phyloP scores from a whole-genome alignment of 2,797 vertebrate genomes.

The Sebastes ruberrimus region DNA sequence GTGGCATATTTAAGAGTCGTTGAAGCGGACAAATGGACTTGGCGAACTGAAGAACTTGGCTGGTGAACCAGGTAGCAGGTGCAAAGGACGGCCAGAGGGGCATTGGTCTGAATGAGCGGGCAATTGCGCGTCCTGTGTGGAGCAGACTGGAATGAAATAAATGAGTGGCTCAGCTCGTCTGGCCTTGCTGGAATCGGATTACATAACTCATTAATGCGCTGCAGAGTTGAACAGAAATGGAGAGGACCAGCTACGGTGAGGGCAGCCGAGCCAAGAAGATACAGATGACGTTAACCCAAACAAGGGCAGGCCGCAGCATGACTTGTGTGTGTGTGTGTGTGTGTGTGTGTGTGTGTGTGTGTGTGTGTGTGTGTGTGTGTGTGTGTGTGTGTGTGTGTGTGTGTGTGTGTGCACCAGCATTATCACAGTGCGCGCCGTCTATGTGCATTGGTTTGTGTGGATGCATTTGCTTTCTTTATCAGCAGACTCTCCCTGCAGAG shows the following conservation, averaged over 20 bases:
- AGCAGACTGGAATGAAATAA: constrained; percentile 50
- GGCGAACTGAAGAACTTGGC: constrained; percentile 42
- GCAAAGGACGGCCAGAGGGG: constrained; percentile 47
- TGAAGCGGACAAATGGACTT: constrained; percentile 60
- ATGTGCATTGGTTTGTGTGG: background rate
- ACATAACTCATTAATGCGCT: constrained; percentile 45
- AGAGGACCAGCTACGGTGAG: background rate
- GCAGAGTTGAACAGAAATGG: constrained; percentile 4
- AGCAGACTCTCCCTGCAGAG: constrained; percentile 20
- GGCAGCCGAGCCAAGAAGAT: constrained; percentile 6
- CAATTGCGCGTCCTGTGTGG: constrained; percentile 47
- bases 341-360: no score
- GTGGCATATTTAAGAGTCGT: constrained; percentile 44
- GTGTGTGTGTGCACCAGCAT: background rate
- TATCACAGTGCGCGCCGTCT: background rate
- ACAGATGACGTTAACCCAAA: constrained; percentile 43
- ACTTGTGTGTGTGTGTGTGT: background rate
- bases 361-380: no score
- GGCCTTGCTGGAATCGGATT: constrained; percentile 36
- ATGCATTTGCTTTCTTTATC: constrained; percentile 46
- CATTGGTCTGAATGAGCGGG: constrained; percentile 53
- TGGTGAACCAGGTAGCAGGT: constrained; percentile 59
- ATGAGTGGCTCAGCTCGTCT: constrained; percentile 21
- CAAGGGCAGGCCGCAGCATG: constrained; percentile 8
- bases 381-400: no score